Base-by-base conservation (phyloP, 2,797 vertebrate species). In the Sebastes dallii region DNA sequence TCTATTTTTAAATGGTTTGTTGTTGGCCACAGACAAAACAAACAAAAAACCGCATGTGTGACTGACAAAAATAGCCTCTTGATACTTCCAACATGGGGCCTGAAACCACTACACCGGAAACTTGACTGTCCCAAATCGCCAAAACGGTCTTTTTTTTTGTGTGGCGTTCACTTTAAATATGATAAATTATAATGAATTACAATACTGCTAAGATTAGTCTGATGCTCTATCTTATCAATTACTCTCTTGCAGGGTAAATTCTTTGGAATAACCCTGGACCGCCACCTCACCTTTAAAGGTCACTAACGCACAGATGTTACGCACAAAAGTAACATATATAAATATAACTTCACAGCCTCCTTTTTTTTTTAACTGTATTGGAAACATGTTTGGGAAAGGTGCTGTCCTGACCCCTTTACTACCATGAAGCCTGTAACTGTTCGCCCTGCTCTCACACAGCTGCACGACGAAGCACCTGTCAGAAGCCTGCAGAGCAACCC, bases 381-480 rank as follows among this genome's bases (percentile, higher is more conserved):
- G 92, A 92, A 94, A 82, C 42, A 54, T 76, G 32, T 84, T 88
- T 82, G 69, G 89, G 79, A 89, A 78, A 78, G 73, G 80, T 79
- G 83, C 77, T 84, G 82, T 80, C 83, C 92, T 95, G 93, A 95
- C 94, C 94, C 90, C 91, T 68, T 94, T 66, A 46, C 64, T 89
- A 83, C 39, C 29, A 4, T 78, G 72, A 78, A 84, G 78, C 61
- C 78, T 71, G 1, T 86, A 95, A 96, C 90, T 50, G 90, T 92
- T 87, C 83, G 76, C 58, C 27, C 65, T 80, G 67, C 87, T 61
- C 71, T 59, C 79, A 71, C 83, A 86, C 95, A 95, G 93, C 94
- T 95, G 95, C 91, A 86, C 4, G n/a, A n/a, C 29, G 8, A 46
- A 88, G 88, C 96, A 96, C 94, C 95, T 96, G 95, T 86, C 81